Evolutionary conservation across 2,113 vertebrate species (phyloP), one percentile per base, ranked within the genome.

Genomic region (Nothoprocta pentlandii): DNA sequence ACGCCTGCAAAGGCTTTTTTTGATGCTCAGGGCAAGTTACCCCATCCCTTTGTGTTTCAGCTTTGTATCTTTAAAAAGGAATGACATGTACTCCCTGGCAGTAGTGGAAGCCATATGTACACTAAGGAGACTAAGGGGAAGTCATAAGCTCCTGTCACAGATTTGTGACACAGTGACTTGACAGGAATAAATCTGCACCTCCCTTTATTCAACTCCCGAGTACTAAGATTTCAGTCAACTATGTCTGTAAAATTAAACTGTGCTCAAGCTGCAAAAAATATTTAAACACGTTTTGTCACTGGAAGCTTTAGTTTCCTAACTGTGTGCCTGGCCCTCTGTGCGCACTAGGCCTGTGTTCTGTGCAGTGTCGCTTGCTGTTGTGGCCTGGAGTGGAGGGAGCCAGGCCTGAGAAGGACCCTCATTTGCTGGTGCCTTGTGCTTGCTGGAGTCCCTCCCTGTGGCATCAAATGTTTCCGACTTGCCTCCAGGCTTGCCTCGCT

Each of bases 361-460:
- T n/a, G 62, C n/a, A 36, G 25, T 49, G 51, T 17, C n/a, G 10
- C 53, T 25, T 51, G 1, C 36, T 44, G 62, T 21, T 8, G 16
- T 0, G 8, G 11, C 28, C 2, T 36, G 1, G 3, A 46, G 9
- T 3, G 19, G 46, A 56, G 36, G 15, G 22, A 62, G 36, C 1
- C 54, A 30, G 62, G 36, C 2, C 22, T 14, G 2, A 4, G 23
- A 17, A 4, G 4, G 23, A 20, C 36, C 3, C 0, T 4, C 30
- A 59, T 53, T 58, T 76, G 66, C 12, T 25, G 30, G 8, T 10
- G 66, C 53, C 0, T 0, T 16, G 7, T 26, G 34, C 8, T 2
- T 10, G 41, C 32, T 39, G 42, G 80, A 30, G 3, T 23, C 0
- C 0, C 22, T 88, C 67, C 34, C 76, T 21, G 51, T 49, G 2